phyloP scores from a whole-genome alignment of 2,888 invertebrate genomes.

The Rutpela maculata region DNA sequence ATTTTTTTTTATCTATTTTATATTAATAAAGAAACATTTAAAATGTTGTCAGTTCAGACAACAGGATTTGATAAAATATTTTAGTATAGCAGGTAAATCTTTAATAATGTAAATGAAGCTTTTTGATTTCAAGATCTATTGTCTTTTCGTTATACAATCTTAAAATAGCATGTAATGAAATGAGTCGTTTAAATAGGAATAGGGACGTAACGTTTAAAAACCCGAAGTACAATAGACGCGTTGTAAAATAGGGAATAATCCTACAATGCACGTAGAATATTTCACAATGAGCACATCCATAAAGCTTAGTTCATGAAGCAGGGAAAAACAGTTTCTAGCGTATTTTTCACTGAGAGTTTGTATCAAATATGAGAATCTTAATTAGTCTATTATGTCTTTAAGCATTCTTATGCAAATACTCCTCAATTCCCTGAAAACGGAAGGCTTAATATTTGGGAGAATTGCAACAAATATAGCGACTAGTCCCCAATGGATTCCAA shows the following conservation, averaged over 20 bases:
- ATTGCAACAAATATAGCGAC: conserved; percentile 34
- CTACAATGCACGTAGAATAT: background rate
- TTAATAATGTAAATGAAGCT: background rate
- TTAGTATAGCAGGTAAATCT: background rate
- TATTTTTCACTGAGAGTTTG: background rate
- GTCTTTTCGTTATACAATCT: background rate
- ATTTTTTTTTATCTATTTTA: too few relatives aligned
- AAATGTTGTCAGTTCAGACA: too few relatives aligned
- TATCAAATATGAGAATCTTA: conserved; percentile 31
- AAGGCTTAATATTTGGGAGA: conserved; percentile 36
- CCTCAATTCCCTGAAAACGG: conserved; percentile 16
- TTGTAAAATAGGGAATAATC: background rate
- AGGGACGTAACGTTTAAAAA: background rate
- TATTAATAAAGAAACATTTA: too few relatives aligned
- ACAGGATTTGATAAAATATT: background rate
- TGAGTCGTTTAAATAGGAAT: background rate
- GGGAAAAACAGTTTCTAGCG: background rate
- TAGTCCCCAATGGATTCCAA: conserved; percentile 37
- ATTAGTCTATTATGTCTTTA: conserved; percentile 21
- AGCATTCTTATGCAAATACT: conserved; percentile 36
- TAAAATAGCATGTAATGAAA: background rate
- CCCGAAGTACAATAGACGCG: background rate
- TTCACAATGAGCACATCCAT: background rate
- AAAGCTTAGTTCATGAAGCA: background rate
- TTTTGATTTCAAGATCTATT: background rate